These are phyloP conservation scores for Graptemys geographica DNA, from an alignment of 2,797 vertebrate species.

Conservation along the genomic window DNA sequence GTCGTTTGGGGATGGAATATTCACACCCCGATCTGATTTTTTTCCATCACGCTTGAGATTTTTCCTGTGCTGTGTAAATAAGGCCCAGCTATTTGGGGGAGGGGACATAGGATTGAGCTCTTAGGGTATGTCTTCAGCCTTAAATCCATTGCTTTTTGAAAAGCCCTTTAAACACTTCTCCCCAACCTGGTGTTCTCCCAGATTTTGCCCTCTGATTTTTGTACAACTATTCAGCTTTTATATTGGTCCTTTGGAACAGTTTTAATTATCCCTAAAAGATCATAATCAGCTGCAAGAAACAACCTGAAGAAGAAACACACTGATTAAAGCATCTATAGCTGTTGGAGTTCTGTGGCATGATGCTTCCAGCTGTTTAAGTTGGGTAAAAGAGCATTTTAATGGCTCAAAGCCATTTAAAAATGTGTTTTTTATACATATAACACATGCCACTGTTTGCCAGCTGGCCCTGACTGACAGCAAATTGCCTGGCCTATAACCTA, in stretches of 20 bases:
- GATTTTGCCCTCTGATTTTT: background rate
- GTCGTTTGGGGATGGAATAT: no score
- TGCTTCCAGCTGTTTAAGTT: conserved; percentile 12
- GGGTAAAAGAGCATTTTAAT: background rate
- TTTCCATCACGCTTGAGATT: background rate
- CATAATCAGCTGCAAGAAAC: background rate
- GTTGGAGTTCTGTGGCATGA: background rate
- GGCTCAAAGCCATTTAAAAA: conserved; percentile 3
- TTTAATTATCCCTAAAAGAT: background rate
- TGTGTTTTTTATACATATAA: background rate
- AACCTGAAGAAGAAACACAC: background rate
- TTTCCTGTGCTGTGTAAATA: background rate
- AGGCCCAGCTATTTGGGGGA: background rate
- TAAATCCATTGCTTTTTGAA: background rate
- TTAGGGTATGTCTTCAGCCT: background rate
- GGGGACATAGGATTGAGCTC: background rate
- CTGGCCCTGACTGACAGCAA: background rate
- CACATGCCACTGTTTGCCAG: background rate
- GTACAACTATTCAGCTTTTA: background rate
- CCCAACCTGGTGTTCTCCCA: background rate
- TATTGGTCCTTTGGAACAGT: background rate
- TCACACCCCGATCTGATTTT: background rate
- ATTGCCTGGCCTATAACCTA: background rate
- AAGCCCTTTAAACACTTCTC: background rate
- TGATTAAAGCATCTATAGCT: background rate